Evolutionary conservation across 2,888 invertebrate species (phyloP), one percentile per base, ranked within the genome.

Genomic region (Xestia c-nigrum): DNA sequence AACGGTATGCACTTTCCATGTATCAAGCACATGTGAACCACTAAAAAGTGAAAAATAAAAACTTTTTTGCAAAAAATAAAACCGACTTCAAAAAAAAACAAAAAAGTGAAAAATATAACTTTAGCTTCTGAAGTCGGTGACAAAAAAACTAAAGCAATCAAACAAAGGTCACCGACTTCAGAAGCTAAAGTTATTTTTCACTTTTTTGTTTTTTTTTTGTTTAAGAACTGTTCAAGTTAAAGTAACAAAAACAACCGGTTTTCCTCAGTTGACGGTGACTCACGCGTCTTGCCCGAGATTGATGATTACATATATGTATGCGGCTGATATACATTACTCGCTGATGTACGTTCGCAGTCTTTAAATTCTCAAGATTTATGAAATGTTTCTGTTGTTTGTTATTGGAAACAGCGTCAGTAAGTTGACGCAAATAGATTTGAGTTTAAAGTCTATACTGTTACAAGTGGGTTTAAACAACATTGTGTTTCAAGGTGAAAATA

Each of bases 241-340:
- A 80, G 70, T 66, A 72, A 69, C 81, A 72, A 64, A 70, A 72
- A 50, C 74, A 74, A 83, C 70, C 64, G 31, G 83, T 85, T 84
- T 78, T 72, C 64, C 43, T 85, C 24, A 63, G 65, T 70, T 19
- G 16, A 64, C 12, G 61, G 52, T 85, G 85, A 83, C 59, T 83
- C 86, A 85, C 69, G 46, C 47, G 47, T 50, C 63, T 67, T 78
- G 31, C n/a, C 52, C 69, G 74, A 85, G 83, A 84, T 84, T 78
- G 65, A 74, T 78, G 65, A 74, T 83, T 85, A 55, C 52, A 5
- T 64, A 59, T 24, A 7, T 65, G 31, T 63, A 67, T 52, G 47
- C 55, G 19, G 16, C 12, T 24, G 43, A 79, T 31, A 55, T 74
- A 74, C 38, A 19, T 31, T 61, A 65, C 14, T 10, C 9, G 16